These are phyloP conservation scores for cat (Felis catus) DNA, from an alignment of 2,113 vertebrate species.

Conservation along the genomic window DNA sequence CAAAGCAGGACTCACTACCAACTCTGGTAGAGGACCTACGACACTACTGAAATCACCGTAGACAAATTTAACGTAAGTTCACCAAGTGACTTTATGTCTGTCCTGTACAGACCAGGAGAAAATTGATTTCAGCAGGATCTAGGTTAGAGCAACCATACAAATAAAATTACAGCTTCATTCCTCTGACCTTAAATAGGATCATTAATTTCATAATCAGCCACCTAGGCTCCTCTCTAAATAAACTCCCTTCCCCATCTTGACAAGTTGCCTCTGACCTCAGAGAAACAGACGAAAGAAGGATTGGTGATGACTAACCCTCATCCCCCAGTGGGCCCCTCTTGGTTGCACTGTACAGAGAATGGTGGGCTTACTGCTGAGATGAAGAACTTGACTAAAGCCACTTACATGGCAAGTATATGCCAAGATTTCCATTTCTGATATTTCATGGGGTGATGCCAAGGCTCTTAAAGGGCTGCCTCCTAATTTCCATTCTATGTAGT, in stretches of 20 bases:
- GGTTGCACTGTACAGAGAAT: background rate
- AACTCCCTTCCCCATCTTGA: background rate
- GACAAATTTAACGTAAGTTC: background rate
- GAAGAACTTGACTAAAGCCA: background rate
- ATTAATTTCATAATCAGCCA: background rate
- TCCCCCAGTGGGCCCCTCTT: background rate
- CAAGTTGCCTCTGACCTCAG: background rate
- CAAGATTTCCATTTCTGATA: background rate
- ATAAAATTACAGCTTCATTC: background rate
- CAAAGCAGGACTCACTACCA: background rate
- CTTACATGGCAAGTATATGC: background rate
- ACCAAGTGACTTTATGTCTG: background rate
- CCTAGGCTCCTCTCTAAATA: background rate
- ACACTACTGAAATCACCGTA: background rate
- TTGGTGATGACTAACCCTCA: accelerated
- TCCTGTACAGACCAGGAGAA: background rate
- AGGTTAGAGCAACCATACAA: background rate
- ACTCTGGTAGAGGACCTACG: background rate
- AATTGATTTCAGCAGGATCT: background rate
- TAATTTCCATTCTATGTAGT: background rate
- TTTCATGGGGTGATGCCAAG: background rate
- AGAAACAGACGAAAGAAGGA: background rate
- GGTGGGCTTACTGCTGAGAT: background rate
- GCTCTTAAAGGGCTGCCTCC: background rate
- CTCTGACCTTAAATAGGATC: background rate